These are phyloP conservation scores for Idaea biselata DNA, from an alignment of 2,888 invertebrate species.

Conservation along the genomic window DNA sequence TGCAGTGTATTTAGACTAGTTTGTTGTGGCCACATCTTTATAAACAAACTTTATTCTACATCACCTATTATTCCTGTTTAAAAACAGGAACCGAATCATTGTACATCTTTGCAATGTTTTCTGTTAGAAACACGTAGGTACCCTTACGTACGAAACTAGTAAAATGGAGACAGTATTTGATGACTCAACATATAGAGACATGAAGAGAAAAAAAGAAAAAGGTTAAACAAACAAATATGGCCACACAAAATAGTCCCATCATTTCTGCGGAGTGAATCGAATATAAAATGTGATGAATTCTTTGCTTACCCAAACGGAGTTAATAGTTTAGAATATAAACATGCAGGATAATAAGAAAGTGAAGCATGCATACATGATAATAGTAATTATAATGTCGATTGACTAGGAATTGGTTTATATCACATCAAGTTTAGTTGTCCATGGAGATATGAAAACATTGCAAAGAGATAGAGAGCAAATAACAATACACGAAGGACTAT, in stretches of 20 bases:
- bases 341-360: conserved; percentile 49
- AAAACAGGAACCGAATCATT: conserved; percentile 9
- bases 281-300: conserved; percentile 47
- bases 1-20: conserved; percentile 75
- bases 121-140: conserved; percentile 28
- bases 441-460: conserved; percentile 72
- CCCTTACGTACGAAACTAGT: conserved; percentile 16
- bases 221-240: conserved; percentile 45
- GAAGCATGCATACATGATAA: conserved; percentile 55
- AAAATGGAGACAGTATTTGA: conserved; percentile 13
- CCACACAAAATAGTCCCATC: conserved; percentile 74
- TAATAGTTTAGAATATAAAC: conserved; percentile 38
- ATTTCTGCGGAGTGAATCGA: conserved; percentile 43
- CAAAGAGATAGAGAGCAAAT: conserved; percentile 63
- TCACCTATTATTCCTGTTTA: conserved; percentile 11
- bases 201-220: conserved; percentile 18
- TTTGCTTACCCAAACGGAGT: conserved; percentile 40
- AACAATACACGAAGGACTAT: conserved; percentile 36
- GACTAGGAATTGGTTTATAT: conserved; percentile 27
- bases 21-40: conserved; percentile 65
- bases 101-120: conserved; percentile 76
- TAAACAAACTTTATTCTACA: conserved; percentile 9
- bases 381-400: conserved; percentile 45
- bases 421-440: conserved; percentile 50
- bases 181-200: conserved; percentile 19